Base-by-base conservation (phyloP, 2,888 invertebrate genomes). In the Drosophila mimica region DNA sequence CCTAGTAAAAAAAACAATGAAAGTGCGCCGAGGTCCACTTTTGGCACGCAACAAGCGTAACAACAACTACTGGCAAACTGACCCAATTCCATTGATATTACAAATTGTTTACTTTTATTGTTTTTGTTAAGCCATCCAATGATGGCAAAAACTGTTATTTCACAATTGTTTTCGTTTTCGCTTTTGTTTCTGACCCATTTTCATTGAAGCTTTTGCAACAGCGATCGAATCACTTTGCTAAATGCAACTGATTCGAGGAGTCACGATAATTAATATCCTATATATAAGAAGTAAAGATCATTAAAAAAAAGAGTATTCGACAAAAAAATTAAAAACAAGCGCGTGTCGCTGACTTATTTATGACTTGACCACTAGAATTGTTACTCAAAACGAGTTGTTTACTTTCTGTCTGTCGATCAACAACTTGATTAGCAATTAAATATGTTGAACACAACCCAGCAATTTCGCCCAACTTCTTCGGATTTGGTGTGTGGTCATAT, bases 51-150 rank as follows among this genome's bases (percentile, higher is more conserved):
- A 89, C 76, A 36, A 79, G 86, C 90, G 90, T 83, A 79, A 83
- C 88, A 79, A 83, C 88, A 81, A 66, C 66, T 79, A 62, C 71
- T 79, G 75, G 65, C 72, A 79, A 83, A 76, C 74, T 87, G 90
- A 90, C 87, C 90, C 80, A 87, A 90, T 87, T 87, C 63, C 76
- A 80, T 82, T 81, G 65, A 83, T 88, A 87, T 81, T 88, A 89
- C 79, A 88, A 89, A 85, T 87, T 84, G 85, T 84, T 88, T 74
- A 69, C 71, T 80, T 72, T 88, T 82, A 74, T 84, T 84, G 69
- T 84, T 74, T 74, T 70, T 71, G 74, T 74, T 67, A 56, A 62
- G 69, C 79, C 69, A 81, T 62, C 69, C 66, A 64, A 67, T 43
- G 57, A 46, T n/a, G 61, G 34, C 56, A 64, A 48, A 59, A 57